Conservation (phyloP, 2,888 invertebrate species). For the Andricus quercusramuli region DNA sequence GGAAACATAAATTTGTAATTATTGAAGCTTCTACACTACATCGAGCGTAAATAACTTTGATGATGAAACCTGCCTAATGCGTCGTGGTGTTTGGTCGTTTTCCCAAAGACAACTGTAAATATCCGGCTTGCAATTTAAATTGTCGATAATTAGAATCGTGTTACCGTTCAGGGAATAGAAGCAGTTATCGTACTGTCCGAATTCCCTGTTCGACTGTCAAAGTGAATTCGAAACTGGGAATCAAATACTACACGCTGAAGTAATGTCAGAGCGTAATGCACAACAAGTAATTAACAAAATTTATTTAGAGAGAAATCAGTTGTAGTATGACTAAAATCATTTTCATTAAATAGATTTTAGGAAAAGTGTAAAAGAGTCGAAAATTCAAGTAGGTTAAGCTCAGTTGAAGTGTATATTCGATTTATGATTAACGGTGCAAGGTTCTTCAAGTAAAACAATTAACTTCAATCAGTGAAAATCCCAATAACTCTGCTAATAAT, state of each 20-base stretch:
- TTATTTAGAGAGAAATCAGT: not conserved
- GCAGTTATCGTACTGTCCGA: slow-evolving; percentile 50
- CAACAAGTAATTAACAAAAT: slow-evolving; percentile 21
- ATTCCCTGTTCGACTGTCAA: slow-evolving; percentile 53
- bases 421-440: not conserved
- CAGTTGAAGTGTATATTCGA: not conserved
- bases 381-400: not conserved
- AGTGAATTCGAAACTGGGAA: slow-evolving; percentile 56
- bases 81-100: slow-evolving; percentile 10
- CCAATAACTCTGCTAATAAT: slow-evolving; percentile 2
- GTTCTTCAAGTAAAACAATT: not conserved
- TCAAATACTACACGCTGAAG: slow-evolving; percentile 20
- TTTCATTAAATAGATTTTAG: not conserved
- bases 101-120: slow-evolving; percentile 58
- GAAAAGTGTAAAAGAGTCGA: not conserved
- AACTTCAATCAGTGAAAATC: slow-evolving; percentile 12
- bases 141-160: slow-evolving; percentile 56
- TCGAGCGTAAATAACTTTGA: slow-evolving; percentile 7
- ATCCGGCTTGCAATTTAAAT: slow-evolving; percentile 54
- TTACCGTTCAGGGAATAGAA: slow-evolving; percentile 51
- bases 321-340: not conserved
- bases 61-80: slow-evolving; percentile 19
- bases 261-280: slow-evolving; percentile 12
- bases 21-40: slow-evolving; percentile 2
- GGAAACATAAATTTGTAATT: slow-evolving; percentile 6